phyloP scores from a whole-genome alignment of 2,113 vertebrate species.

The Prionailurus viverrinus region DNA sequence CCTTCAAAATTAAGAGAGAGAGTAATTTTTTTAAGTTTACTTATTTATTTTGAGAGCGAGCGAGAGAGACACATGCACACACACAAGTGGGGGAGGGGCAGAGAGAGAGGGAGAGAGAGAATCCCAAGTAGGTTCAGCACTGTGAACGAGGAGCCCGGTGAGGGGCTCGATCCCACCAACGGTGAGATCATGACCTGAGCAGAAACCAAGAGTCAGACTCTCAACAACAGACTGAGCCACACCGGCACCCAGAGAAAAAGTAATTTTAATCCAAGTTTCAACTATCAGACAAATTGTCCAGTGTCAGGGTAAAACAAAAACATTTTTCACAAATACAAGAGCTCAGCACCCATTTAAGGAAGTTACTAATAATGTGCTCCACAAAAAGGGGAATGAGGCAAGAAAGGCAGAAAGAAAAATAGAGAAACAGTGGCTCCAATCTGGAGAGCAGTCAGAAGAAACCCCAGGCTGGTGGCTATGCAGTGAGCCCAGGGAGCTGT shows the following conservation, averaged over 20 bases:
- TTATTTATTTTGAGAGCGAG: no score
- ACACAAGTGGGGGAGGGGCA: no score
- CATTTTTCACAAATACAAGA: neutral
- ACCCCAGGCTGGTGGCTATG: no score
- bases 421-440: neutral
- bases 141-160: no score
- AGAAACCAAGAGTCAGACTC: no score
- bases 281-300: neutral
- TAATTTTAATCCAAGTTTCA: constrained; percentile 39
- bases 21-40: neutral
- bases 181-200: no score
- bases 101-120: no score
- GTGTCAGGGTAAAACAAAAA: neutral
- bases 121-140: no score
- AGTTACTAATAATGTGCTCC: neutral
- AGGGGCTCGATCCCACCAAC: no score
- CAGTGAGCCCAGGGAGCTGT: neutral
- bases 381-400: neutral
- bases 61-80: no score
- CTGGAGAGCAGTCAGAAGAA: neutral
- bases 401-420: neutral
- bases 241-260: neutral
- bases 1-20: constrained; percentile 24
- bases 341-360: constrained; percentile 1
- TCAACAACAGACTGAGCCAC: no score